Evolutionary conservation across 1,140 invertebrate genomes (phyloP).

Genomic region (Apis laboriosa): DNA sequence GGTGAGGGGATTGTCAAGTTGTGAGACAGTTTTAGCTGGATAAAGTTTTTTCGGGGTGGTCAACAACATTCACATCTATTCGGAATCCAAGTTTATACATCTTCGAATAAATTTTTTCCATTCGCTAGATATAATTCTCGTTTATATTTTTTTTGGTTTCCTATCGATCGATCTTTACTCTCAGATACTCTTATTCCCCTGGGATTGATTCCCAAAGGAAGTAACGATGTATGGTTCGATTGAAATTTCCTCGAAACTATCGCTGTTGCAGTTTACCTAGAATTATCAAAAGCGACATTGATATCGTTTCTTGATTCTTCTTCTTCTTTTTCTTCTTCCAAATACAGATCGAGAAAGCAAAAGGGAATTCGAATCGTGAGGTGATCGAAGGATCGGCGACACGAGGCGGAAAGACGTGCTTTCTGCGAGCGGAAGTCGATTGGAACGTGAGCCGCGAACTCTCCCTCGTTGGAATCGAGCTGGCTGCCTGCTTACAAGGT

Average conservation of each 20-base stretch:
- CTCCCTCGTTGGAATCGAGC: constrained; percentile 20
- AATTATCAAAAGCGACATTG: too few species aligned
- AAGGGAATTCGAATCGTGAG: background rate
- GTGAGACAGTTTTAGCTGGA: background rate
- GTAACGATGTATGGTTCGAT: background rate
- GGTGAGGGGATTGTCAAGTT: background rate
- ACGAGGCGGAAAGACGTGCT: constrained; percentile 29
- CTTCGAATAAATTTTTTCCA: too few species aligned
- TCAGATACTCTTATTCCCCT: too few species aligned
- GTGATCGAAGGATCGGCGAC: background rate
- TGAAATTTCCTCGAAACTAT: too few species aligned
- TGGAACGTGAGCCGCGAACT: constrained; percentile 37
- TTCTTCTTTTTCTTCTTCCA: too few species aligned
- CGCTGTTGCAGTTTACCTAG: too few species aligned
- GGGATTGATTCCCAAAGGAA: background rate
- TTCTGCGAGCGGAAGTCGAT: constrained; percentile 41
- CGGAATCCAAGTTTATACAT: too few species aligned
- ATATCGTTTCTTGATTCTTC: too few species aligned
- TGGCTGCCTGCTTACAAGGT: constrained; percentile 26
- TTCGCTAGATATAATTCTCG: too few species aligned
- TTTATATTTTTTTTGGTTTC: background rate
- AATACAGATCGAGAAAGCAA: too few species aligned
- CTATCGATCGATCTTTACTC: too few species aligned
- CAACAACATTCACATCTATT: too few species aligned
- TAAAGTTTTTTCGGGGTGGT: background rate